Evolutionary conservation across 2,113 vertebrate genomes (phyloP).

Genomic region (Myotis brandtii): DNA sequence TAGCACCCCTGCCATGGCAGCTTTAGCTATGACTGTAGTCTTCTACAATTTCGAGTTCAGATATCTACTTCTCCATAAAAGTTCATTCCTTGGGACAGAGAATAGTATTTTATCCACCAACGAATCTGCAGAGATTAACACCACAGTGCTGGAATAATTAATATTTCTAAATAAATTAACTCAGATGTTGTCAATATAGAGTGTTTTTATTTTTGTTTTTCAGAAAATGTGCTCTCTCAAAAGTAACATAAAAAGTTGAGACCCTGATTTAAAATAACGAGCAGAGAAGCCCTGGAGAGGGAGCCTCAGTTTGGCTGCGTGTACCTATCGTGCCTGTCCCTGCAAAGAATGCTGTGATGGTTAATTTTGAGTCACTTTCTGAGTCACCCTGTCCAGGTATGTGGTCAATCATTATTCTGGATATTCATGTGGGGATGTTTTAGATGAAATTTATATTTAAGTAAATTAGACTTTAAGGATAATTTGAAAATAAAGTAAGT

Average conservation of each 20-base stretch:
- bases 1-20: too few relatives aligned
- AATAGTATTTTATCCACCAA: neutral
- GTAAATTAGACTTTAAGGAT: neutral
- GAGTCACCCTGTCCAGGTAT: neutral
- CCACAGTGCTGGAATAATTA: neutral
- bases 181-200: neutral
- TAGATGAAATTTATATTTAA: neutral
- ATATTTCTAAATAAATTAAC: conserved; percentile 15
- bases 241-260: neutral
- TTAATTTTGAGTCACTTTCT: neutral
- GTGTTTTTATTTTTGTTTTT: neutral
- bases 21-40: neutral
- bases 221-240: neutral
- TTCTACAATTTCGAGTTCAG: neutral
- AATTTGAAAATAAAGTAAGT: too few relatives aligned
- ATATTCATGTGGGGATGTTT: neutral
- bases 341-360: neutral
- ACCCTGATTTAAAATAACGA: neutral
- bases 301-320: accelerated
- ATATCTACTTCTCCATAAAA: neutral
- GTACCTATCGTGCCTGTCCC: accelerated
- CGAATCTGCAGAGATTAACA: neutral
- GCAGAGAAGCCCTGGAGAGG: neutral
- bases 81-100: neutral
- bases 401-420: neutral